Evolutionary conservation across 2,888 invertebrate species (phyloP).

Genomic region (Thereva nobilitata): DNA sequence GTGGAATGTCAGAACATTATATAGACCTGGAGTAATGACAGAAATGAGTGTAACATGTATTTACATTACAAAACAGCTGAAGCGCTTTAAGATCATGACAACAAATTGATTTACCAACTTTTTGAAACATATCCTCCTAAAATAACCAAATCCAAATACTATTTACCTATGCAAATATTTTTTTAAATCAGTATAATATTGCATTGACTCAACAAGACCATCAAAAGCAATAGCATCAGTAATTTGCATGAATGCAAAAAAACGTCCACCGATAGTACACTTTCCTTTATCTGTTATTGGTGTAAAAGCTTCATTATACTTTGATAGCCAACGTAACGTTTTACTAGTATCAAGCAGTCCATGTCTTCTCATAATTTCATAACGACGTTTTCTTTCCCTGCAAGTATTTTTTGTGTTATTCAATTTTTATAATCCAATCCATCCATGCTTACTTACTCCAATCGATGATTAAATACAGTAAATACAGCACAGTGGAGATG

Average conservation of each 20-base stretch:
- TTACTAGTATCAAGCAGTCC: conserved; percentile 78
- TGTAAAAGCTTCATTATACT: conserved; percentile 68
- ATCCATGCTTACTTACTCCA: conserved; percentile 58
- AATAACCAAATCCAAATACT: conserved; percentile 5
- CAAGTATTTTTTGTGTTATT: conserved; percentile 9
- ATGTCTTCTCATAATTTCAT: conserved; percentile 73
- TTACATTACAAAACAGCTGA: no score
- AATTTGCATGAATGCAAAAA: conserved; percentile 77
- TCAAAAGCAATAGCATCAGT: conserved; percentile 74
- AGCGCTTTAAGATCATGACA: no score
- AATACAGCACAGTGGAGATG: conserved; percentile 72
- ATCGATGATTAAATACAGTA: conserved; percentile 74
- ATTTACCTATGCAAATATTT: conserved; percentile 62
- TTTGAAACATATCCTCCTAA: background rate
- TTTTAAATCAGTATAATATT: conserved; percentile 70
- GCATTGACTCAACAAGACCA: conserved; percentile 74
- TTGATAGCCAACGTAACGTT: conserved; percentile 69
- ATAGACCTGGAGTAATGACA: no score
- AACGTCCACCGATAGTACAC: conserved; percentile 54
- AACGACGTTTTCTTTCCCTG: conserved; percentile 72
- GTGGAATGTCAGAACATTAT: no score
- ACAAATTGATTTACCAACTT: no score
- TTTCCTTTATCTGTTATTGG: conserved; percentile 58
- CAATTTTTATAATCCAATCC: background rate
- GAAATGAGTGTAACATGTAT: no score